These are phyloP conservation scores for Lepus europaeus DNA, from an alignment of 2,113 vertebrate genomes.

Conservation along the genomic window DNA sequence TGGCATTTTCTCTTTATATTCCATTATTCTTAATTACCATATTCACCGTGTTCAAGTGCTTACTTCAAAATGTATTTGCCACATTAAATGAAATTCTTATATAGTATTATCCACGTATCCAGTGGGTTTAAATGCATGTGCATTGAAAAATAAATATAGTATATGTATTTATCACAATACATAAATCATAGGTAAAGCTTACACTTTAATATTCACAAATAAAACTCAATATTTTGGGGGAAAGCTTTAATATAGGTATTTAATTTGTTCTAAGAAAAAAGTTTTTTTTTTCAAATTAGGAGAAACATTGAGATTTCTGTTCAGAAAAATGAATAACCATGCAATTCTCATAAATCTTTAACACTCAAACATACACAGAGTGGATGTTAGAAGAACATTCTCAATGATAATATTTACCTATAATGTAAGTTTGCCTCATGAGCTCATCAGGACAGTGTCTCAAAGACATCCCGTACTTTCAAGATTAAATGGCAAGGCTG, in stretches of 20 bases:
- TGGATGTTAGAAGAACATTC: background rate
- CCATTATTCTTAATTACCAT: too few species aligned
- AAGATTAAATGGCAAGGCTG: slow-evolving; percentile 11
- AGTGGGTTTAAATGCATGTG: too few species aligned
- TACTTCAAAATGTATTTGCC: too few species aligned
- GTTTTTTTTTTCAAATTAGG: slow-evolving; percentile 28
- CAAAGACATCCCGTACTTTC: background rate
- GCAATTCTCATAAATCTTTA: background rate
- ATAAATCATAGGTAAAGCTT: background rate
- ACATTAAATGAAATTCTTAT: too few species aligned
- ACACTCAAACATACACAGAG: background rate
- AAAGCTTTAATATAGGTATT: slow-evolving; percentile 1
- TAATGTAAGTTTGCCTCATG: background rate
- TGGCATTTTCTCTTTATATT: too few species aligned
- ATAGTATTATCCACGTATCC: too few species aligned
- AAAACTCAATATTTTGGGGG: background rate
- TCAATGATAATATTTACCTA: background rate
- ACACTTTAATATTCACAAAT: background rate
- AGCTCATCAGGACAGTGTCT: background rate
- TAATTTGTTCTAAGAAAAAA: background rate
- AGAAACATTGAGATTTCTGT: slow-evolving; percentile 19
- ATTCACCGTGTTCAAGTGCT: too few species aligned
- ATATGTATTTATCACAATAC: slow-evolving; percentile 4
- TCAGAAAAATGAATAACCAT: background rate
- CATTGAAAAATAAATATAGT: too few species aligned